phyloP scores from a whole-genome alignment of 2,888 invertebrate genomes.

The Petrophora chlorosata region DNA sequence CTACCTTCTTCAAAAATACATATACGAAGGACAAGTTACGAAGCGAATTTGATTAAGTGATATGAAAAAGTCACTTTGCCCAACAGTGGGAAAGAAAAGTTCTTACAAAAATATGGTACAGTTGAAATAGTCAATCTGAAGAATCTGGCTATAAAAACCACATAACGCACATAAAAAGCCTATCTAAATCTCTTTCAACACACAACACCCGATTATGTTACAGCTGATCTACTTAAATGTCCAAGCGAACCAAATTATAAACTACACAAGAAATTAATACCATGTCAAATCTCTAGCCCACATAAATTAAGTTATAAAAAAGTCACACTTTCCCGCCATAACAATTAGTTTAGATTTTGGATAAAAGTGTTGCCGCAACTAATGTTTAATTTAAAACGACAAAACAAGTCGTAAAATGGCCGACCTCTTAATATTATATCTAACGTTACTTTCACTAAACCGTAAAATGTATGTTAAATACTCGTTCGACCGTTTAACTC shows the following conservation, averaged over 20 bases:
- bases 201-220: background rate
- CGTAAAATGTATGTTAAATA: conserved; percentile 21
- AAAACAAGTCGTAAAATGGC: conserved; percentile 48
- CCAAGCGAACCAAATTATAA: background rate
- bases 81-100: too few species aligned
- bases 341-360: conserved; percentile 8
- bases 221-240: too few species aligned
- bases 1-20: too few species aligned
- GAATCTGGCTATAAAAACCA: too few species aligned
- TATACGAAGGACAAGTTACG: too few species aligned
- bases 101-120: too few species aligned
- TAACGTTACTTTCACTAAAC: conserved; percentile 20
- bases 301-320: conserved; percentile 17
- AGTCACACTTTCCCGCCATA: conserved; percentile 26
- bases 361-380: conserved; percentile 22
- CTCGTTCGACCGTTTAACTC: conserved; percentile 12
- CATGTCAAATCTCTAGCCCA: background rate
- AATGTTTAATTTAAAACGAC: conserved; percentile 36
- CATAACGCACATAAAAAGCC: too few species aligned
- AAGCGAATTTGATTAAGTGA: too few species aligned
- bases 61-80: too few species aligned
- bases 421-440: conserved; percentile 23
- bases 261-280: conserved; percentile 8
- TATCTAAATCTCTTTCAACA: background rate
- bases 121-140: too few species aligned